Evolutionary conservation across 2,888 invertebrate species (phyloP).

Genomic region (Galeopsomyia nigrocyanea): DNA sequence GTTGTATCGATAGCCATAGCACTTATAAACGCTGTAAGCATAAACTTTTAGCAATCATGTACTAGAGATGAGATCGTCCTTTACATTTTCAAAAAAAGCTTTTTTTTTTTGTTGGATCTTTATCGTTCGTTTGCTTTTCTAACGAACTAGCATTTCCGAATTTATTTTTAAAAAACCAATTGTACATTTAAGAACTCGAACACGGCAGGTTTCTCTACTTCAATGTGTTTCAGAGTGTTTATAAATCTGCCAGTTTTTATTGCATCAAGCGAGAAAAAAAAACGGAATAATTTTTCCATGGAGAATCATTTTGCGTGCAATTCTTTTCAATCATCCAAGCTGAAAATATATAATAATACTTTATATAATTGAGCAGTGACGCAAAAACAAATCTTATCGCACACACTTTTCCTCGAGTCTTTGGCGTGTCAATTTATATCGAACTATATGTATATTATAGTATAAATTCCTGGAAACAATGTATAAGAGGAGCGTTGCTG

Average conservation of each 20-base stretch:
- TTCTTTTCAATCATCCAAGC: too few relatives aligned
- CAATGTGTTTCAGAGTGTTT: constrained; percentile 17
- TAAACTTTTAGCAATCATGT: constrained; percentile 31
- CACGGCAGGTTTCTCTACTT: background rate
- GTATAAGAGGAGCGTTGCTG: too few relatives aligned
- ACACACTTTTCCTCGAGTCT: too few relatives aligned
- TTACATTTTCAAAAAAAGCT: constrained; percentile 19
- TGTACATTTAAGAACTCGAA: constrained; percentile 9
- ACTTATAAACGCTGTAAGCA: constrained; percentile 37
- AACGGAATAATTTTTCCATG: background rate
- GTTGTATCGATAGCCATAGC: constrained; percentile 40
- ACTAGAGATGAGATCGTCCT: background rate
- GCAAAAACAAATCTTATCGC: too few relatives aligned
- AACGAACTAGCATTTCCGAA: constrained; percentile 1
- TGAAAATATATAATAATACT: too few relatives aligned
- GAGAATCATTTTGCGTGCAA: too few relatives aligned
- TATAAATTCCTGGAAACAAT: too few relatives aligned
- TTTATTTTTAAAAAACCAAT: constrained; percentile 4
- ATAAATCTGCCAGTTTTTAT: constrained; percentile 14
- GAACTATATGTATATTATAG: too few relatives aligned
- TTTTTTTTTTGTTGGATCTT: constrained; percentile 12
- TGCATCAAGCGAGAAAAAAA: background rate
- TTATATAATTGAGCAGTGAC: too few relatives aligned
- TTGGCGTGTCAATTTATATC: too few relatives aligned
- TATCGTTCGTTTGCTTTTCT: background rate